Evolutionary conservation across 2,797 vertebrate species (phyloP), one percentile per base, ranked within the genome.

Genomic region (Scomberomorus guttatus): DNA sequence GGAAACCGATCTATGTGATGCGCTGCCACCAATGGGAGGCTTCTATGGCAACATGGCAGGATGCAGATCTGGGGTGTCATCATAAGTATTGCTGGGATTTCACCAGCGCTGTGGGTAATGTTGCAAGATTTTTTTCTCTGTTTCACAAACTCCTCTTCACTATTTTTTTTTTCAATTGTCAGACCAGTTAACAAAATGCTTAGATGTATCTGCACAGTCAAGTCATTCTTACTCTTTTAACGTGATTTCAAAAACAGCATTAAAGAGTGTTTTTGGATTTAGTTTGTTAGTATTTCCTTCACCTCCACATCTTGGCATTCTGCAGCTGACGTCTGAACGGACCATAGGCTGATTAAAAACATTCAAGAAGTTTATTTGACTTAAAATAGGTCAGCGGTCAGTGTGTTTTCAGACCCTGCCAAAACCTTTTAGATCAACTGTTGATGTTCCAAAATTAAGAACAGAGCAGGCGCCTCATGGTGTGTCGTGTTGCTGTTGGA

Each of bases 371-470:
- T 66, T 61, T 48, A 14, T 59, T 51, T 39, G 56, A 58, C 29
- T 70, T 12, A 7, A 81, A 75, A 74, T 61, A 55, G 63, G 44
- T 72, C 60, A n/a, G 71, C 5, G 42, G 61, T 68, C 34, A 34
- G 48, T 3, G 17, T 44, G 0, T 13, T 48, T 62, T 60, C 39
- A 68, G 29, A 60, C 55, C 7, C 27, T 68, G 37, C 27, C 69
- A 58, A 22, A 63, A 8, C 39, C 11, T 54, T 60, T 50, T 7
- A 62, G 29, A 68, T 42, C 46, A 29, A 32, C 65, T 42, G 50
- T 76, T 70, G 59, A 56, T 24, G 56, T n/a, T 5, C 27, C 54
- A 57, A 54, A 42, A 75, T 81, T n/a, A 60, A 58, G 9, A 75
- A 13, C 66, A 59, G 58, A 73, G 68, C 70, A 34, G 39, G 46